Evolutionary conservation across 2,888 invertebrate genomes (phyloP).

Genomic region (Acleris literana): DNA sequence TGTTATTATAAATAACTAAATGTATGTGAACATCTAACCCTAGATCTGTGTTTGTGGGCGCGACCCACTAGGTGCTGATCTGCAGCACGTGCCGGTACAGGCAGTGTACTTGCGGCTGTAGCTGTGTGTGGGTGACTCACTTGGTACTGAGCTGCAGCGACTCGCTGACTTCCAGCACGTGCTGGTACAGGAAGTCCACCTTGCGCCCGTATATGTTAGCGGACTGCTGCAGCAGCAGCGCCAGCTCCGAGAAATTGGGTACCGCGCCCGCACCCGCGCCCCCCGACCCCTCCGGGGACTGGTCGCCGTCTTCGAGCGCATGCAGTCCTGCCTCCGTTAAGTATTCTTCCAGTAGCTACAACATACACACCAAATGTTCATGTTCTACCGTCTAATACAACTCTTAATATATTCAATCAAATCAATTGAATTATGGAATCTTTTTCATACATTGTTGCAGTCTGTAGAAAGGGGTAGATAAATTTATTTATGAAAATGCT

Average conservation of each 20-base stretch:
- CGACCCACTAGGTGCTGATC: no score
- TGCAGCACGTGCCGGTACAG: no score
- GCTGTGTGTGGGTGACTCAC: conserved; percentile 45
- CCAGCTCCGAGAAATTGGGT: conserved; percentile 90
- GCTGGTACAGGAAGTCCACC: conserved; percentile 85
- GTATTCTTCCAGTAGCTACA: conserved; percentile 83
- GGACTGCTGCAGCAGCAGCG: conserved; percentile 89
- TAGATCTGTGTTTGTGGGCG: no score
- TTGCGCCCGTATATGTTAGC: conserved; percentile 88
- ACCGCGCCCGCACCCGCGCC: conserved; percentile 21
- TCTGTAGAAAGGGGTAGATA: no score
- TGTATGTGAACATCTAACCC: no score
- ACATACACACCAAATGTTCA: conserved; percentile 10
- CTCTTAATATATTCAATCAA: no score
- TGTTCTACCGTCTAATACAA: no score
- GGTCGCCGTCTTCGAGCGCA: conserved; percentile 34
- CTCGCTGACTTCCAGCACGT: conserved; percentile 67
- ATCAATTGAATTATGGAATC: no score
- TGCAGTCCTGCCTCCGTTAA: conserved; percentile 61
- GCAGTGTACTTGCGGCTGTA: no score
- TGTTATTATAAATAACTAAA: no score
- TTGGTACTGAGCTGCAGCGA: conserved; percentile 53
- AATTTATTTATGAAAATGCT: no score
- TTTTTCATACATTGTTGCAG: no score
- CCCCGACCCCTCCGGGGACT: conserved; percentile 10